Evolutionary conservation across 2,888 invertebrate species (phyloP), one percentile per base, ranked within the genome.

Genomic region (Protophormia terraenovae): DNA sequence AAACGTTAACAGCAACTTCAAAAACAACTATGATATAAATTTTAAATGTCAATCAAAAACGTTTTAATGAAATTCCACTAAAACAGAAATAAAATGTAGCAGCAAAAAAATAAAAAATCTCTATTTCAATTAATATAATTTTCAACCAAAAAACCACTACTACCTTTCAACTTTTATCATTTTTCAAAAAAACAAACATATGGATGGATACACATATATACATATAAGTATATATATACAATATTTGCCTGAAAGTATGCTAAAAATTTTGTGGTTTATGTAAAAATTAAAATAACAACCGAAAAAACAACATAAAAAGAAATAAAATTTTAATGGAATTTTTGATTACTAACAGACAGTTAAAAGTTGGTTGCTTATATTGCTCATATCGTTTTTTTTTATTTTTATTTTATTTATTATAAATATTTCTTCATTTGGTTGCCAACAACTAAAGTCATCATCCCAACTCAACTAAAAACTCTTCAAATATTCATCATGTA

Each of bases 261-360:
- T 78, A 53, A 62, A 8, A 66, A 29, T 58, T 58, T 41, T 60
- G 80, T 58, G 80, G 73, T 81, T 73, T 71, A 58, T 73, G 73
- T 45, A 47, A 73, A 81, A 73, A 50, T 67, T 66, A 73, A 80
- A 72, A 72, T 64, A 69, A 62, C 29, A 53, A 72, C 32, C 45
- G 14, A 55, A 53, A 60, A 66, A 58, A 60, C n/a, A 6, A 67
- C 3, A 47, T 32, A 14, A 35, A 60, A 69, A 19, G 10, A 78
- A 78, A 76, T 84, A 77, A 80, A 77, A 80, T 66, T 84, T 80
- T 80, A 84, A 84, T 84, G 80, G 84, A 84, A 84, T 84, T 84
- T 84, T 80, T 84, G 80, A 84, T 81, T 72, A 72, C 80, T 80
- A 60, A 27, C 80, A 84, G 84, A 84, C 84, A 84, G 80, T 77